Evolutionary conservation across 2,113 vertebrate genomes (phyloP).

Genomic region (Excalfactoria chinensis): DNA sequence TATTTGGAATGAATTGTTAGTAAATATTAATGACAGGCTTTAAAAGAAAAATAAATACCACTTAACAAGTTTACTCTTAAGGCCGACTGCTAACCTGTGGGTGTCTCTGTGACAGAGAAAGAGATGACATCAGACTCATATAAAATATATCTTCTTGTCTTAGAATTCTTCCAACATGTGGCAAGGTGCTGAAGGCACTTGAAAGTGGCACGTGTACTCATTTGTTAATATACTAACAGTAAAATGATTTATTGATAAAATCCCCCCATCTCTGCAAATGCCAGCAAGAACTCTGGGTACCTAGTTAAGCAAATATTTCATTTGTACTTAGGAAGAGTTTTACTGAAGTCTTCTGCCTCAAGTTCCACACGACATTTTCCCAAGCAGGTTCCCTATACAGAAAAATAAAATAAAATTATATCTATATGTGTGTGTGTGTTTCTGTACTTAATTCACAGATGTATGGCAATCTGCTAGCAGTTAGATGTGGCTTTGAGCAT

Average conservation of each 20-base stretch:
- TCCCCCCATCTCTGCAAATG: neutral
- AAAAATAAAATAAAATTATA: neutral
- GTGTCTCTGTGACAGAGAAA: neutral
- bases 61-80: neutral
- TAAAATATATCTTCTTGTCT: neutral
- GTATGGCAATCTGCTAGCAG: neutral
- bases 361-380: neutral
- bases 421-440: accelerated
- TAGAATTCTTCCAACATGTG: neutral
- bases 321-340: neutral
- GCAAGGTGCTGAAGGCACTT: neutral
- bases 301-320: neutral
- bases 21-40: neutral
- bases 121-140: neutral
- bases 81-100: neutral
- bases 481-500: neutral
- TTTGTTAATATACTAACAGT: neutral
- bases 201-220: neutral
- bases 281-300: neutral
- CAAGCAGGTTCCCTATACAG: neutral
- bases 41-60: neutral
- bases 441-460: neutral
- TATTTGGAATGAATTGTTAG: neutral
- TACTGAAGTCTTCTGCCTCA: neutral
- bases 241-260: neutral